These are phyloP conservation scores for Chloropsis cyanopogon DNA, from an alignment of 2,113 vertebrate species.

Conservation along the genomic window DNA sequence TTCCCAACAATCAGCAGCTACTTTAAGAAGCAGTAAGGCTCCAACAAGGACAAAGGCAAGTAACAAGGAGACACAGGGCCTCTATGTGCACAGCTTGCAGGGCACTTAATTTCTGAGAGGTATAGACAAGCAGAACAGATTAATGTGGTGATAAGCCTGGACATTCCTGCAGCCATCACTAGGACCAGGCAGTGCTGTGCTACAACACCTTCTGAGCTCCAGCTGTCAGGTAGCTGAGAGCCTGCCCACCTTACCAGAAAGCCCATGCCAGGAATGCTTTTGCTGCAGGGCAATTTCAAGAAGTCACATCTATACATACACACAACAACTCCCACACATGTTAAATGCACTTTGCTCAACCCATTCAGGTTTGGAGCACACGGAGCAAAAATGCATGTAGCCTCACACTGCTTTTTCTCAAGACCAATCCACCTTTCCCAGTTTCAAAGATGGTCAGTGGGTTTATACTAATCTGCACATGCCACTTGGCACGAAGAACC, in stretches of 20 bases:
- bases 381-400: neutral
- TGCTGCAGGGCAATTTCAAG: neutral
- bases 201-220: neutral
- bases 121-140: neutral
- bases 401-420: neutral
- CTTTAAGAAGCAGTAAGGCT: neutral
- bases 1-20: neutral
- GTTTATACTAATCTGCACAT: neutral
- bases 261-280: neutral
- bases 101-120: neutral
- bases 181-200: neutral
- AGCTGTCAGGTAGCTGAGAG: neutral
- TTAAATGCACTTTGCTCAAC: neutral
- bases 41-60: neutral
- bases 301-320: neutral
- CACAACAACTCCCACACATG: neutral
- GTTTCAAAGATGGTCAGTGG: neutral
- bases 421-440: neutral
- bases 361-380: neutral
- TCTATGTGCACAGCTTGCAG: neutral
- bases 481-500: neutral
- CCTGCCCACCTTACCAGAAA: neutral
- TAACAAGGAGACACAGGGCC: accelerated
- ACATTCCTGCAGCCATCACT: neutral
- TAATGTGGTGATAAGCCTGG: neutral